Conservation (phyloP, 2,888 invertebrate genomes). For the Drosophila acutilabella region DNA sequence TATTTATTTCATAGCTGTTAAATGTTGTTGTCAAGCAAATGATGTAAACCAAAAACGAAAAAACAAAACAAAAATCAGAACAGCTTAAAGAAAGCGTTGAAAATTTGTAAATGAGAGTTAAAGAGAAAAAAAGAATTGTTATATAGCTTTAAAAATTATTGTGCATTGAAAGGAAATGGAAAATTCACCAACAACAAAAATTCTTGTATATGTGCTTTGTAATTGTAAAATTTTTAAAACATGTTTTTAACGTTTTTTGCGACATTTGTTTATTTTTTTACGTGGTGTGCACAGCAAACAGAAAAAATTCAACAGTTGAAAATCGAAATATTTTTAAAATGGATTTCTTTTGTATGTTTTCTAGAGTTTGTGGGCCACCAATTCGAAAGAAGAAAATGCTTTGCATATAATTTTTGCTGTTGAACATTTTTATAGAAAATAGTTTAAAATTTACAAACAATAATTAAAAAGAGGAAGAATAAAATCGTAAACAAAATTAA, state of each 20-base stretch:
- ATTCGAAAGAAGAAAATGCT: conserved; percentile 41
- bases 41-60: conserved; percentile 37
- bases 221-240: conserved; percentile 61
- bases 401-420: conserved; percentile 69
- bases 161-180: conserved; percentile 51
- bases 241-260: conserved; percentile 53
- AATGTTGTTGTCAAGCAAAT: conserved; percentile 45
- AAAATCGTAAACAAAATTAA: neutral
- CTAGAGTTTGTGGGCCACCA: conserved; percentile 58
- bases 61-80: conserved; percentile 17
- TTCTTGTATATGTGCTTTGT: conserved; percentile 65
- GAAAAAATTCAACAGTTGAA: conserved; percentile 23
- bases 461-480: conserved; percentile 19
- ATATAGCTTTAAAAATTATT: conserved; percentile 70
- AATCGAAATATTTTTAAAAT: conserved; percentile 28
- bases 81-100: conserved; percentile 30
- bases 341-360: conserved; percentile 9
- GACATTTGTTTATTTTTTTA: conserved; percentile 41
- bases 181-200: conserved; percentile 46
- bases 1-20: conserved; percentile 50
- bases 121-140: conserved; percentile 59
- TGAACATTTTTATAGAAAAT: conserved; percentile 67
- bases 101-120: conserved; percentile 43
- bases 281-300: conserved; percentile 35
- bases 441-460: conserved; percentile 73